Base-by-base conservation (phyloP, 2,113 vertebrate genomes). In the Alethe castanea region DNA sequence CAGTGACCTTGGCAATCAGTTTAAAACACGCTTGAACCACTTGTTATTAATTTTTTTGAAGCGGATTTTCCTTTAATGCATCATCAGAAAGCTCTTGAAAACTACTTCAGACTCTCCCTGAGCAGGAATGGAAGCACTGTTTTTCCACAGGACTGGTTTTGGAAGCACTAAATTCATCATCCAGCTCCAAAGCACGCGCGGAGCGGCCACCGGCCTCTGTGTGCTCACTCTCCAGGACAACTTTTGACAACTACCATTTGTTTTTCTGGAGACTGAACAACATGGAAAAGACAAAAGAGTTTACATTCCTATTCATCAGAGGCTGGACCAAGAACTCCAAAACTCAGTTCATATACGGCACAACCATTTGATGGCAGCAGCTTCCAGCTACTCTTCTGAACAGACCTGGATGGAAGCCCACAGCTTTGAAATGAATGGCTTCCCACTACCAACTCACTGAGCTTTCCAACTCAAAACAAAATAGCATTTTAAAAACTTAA, bases 291-390 rank as follows among this genome's bases (percentile, higher is more conserved):
- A 90, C 38, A 88, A 83, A 77, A 19, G 26, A 38, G 36, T 88
- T 90, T 40, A 83, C 56, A 64, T 42, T 60, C 36, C 64, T 77
- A 62, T n/a, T 88, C 67, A 60, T 18, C 26, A 86, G 74, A 73
- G 52, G 52, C 79, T 83, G 76, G 52, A 91, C 79, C 69, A 94
- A 95, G 93, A 96, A 95, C 93, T 88, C 79, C 80, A 71, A 74
- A 96, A 96, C 93, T 92, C 92, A 95, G 76, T 35, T 95, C 92
- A 78, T 92, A 93, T 91, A 86, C 76, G 0, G 72, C 94, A 93
- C 87, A 97, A 31, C 94, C 94, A 93, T 96, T 92, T 96, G 96
- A 97, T 96, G 95, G 95, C 95, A 97, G 96, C 94, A 97, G 90
- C 76, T 96, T 96, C 94, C 93, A 97, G 92, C 82, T 90, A 35